Evolutionary conservation across 64 coral and sea anemone species (phyloP), one percentile per base, ranked within the genome.

Genomic region (Porites lutea): DNA sequence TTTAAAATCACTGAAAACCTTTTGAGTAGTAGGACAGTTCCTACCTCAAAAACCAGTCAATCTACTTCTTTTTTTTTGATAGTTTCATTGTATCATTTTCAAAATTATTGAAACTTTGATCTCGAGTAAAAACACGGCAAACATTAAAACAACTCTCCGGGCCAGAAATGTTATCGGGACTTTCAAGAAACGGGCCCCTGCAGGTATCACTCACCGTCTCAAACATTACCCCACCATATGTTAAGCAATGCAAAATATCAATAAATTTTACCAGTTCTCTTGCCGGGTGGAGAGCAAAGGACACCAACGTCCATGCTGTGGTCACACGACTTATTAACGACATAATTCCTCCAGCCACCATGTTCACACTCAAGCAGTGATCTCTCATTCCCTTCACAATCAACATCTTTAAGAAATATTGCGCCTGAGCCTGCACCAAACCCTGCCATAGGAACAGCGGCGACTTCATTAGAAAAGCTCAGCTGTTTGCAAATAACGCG

Each of bases 251-350:
- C 20, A 68, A n/a, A 7, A 59, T 9, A 59, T 59, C 7, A 59
- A 59, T 13, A 59, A 59, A 65, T 4, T 65, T 78, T 78, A 78
- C 75, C 27, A 37, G 27, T 57, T 78, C 57, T 11, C 44, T 82
- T 62, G n/a, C n/a, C n/a, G 21, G 58, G 79, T 62, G 79, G 79
- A 19, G 15, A 66, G 23, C 81, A 84, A 15, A 84, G 46, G 63
- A 84, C 81, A 0, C 81, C 81, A 52, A n/a, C 81, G 20, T 84
- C 81, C 81, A 84, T 84, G 81, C 81, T 84, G 13, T 84, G 81
- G 19, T 84, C 62, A 52, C 81, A 69, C 69, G 81, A 84, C 62
- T 52, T 19, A 0, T 84, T 68, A 18, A 84, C 45, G 13, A 65
- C 23, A 82, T 82, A 59, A 6, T 7, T 82, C 60, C 65, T 62